Conservation (phyloP, 1,140 invertebrate genomes). For the Bombus impatiens region DNA sequence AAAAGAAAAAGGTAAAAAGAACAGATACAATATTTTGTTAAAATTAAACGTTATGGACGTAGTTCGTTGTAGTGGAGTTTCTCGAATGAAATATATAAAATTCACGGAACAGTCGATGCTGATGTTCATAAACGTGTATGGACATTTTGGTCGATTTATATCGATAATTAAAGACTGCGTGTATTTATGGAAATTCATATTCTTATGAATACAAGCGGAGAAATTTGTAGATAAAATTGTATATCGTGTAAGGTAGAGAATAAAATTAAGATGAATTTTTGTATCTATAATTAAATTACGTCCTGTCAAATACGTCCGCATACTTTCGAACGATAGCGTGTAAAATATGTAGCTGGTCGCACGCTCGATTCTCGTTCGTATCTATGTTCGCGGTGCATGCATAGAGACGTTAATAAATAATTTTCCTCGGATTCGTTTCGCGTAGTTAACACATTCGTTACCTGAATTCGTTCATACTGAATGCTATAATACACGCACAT, state of each 20-base stretch:
- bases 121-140: neutral
- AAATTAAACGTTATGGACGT: too few species aligned
- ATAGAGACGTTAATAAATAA: neutral
- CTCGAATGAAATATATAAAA: too few species aligned
- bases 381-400: neutral
- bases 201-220: too few species aligned
- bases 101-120: rapidly evolving
- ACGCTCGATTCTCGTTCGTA: neutral
- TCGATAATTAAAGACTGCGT: neutral
- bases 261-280: neutral
- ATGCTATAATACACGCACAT: neutral
- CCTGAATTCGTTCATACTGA: neutral
- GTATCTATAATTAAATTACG: neutral
- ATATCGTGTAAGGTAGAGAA: neutral
- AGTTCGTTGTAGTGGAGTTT: too few species aligned
- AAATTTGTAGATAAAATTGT: neutral
- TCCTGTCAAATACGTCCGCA: neutral
- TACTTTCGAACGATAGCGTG: neutral
- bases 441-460: neutral
- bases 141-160: neutral
- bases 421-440: neutral
- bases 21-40: too few species aligned
- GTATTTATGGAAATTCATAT: neutral
- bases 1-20: too few species aligned
- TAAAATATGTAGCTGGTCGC: neutral